Base-by-base conservation (phyloP, 2,888 invertebrate species). In the Calliopum simillimum region DNA sequence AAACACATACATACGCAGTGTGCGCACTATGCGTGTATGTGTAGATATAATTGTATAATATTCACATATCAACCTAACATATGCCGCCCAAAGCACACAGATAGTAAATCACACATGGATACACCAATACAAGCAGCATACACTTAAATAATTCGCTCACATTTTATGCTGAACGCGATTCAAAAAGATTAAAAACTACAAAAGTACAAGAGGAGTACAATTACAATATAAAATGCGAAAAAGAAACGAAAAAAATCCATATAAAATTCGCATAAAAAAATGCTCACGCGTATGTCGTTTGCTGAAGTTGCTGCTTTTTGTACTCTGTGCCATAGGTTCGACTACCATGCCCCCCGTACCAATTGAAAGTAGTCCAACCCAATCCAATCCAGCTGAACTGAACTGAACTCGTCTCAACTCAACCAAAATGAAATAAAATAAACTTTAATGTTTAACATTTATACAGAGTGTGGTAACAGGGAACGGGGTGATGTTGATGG, bases 391-490 rank as follows among this genome's bases (percentile, higher is more conserved):
- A 53, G 19, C 53, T 23, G 53, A 21, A 53, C 53, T 12, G 53
- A 53, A 53, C 23, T 33, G 53, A 23, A 53, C 53, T 53, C 23
- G 53, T 19, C 23, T 21, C 53, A 53, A 23, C 53, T 53, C 23
- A 23, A 53, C 21, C 23, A 53, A 51, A 51, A 51, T 51, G n/a
- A 53, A 21, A 53, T 53, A 23, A 13, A 53, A 21, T 49, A 64
- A 51, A 53, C 49, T 64, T 14, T 41, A 64, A 53, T 53, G 61
- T 64, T 41, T 41, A 49, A 64, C 25, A 64, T 53, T 41, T 51
- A 21, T 47, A 43, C 51, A 58, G 51, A 12, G 33, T 21, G 23
- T 49, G 16, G n/a, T 33, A 43, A 59, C 33, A 23, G 33, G 33
- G 51, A 64, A 14, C 4, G n/a, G 11, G 51, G 51, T 51, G 51